These are phyloP conservation scores for Mormyrus iriodes DNA, from an alignment of 2,113 vertebrate genomes.

Conservation along the genomic window DNA sequence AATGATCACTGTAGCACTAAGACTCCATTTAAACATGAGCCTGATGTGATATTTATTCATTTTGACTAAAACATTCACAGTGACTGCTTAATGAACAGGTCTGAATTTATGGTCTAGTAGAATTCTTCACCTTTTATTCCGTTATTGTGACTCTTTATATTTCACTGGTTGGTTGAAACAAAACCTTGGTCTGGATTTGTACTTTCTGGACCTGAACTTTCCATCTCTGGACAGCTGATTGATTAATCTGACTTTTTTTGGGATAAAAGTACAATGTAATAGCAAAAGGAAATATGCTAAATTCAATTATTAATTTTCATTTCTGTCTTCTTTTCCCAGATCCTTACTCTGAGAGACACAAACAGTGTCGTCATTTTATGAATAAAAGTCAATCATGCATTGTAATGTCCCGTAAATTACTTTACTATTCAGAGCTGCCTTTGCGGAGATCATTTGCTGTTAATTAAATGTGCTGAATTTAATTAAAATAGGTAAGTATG, in stretches of 20 bases:
- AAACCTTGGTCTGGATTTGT: background rate
- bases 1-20: background rate
- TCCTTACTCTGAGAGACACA: background rate
- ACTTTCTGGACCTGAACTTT: background rate
- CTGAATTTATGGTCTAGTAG: background rate
- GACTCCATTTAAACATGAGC: background rate
- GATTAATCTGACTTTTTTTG: background rate
- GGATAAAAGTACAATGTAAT: background rate
- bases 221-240: background rate
- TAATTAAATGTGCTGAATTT: constrained; percentile 6
- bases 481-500: background rate
- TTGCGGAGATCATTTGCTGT: background rate
- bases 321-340: background rate
- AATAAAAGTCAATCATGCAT: background rate
- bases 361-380: background rate
- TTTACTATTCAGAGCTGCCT: background rate
- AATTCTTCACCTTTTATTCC: background rate
- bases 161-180: background rate
- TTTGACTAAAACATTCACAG: background rate
- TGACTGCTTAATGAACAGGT: background rate
- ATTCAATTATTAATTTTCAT: background rate
- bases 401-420: background rate
- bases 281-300: background rate
- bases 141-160: background rate
- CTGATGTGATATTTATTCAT: background rate